These are phyloP conservation scores for Hydropotes inermis DNA, from an alignment of 2,113 vertebrate species.

Conservation along the genomic window DNA sequence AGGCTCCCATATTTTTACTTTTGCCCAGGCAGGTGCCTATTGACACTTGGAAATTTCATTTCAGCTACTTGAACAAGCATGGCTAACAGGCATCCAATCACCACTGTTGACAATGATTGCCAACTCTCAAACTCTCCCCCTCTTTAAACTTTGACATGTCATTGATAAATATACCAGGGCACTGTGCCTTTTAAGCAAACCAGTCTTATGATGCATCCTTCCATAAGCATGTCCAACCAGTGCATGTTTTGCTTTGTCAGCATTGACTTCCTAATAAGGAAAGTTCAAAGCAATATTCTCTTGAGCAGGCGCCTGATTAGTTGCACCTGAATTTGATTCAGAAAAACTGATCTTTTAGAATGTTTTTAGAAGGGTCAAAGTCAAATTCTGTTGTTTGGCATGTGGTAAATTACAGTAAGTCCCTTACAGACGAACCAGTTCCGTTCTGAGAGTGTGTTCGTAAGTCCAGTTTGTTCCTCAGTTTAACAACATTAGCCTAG, in stretches of 20 bases:
- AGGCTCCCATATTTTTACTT: neutral
- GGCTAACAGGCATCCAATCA: neutral
- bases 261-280: neutral
- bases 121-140: neutral
- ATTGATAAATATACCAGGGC: neutral
- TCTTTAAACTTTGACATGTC: neutral
- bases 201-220: neutral
- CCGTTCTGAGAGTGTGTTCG: neutral
- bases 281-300: neutral
- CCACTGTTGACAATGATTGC: neutral
- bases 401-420: slow-evolving; percentile 19
- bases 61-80: neutral
- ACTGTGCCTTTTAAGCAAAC: neutral
- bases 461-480: neutral
- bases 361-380: slow-evolving; percentile 31
- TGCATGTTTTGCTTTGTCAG: rapidly evolving
- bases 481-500: neutral
- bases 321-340: slow-evolving; percentile 26
- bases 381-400: neutral
- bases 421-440: rapidly evolving
- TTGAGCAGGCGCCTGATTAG: neutral
- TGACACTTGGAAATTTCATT: neutral
- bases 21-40: neutral
- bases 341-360: slow-evolving; percentile 8
- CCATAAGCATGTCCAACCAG: neutral